phyloP scores from a whole-genome alignment of 2,113 vertebrate genomes.

The Arenaria interpres region DNA sequence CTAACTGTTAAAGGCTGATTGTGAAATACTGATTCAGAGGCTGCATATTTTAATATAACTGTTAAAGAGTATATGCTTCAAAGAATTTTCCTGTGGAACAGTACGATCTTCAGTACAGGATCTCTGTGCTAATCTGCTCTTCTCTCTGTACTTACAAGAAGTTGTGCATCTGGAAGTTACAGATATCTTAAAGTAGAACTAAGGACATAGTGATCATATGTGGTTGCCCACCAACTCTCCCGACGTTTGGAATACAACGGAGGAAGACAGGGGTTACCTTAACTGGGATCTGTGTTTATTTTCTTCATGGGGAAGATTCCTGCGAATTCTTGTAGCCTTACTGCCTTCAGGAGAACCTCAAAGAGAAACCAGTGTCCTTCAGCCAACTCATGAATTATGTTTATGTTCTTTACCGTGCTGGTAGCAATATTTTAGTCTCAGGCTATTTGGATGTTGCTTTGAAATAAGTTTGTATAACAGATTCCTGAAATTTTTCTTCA shows the following conservation, averaged over 20 bases:
- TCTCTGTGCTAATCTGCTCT: background rate
- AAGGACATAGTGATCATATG: background rate
- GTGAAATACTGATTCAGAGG: background rate
- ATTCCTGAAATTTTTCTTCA: background rate
- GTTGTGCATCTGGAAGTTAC: background rate
- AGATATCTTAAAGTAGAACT: background rate
- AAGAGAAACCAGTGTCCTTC: background rate
- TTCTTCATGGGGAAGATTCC: background rate
- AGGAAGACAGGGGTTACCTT: background rate
- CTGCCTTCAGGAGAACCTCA: background rate
- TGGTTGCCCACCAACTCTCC: background rate
- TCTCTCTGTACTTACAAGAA: background rate
- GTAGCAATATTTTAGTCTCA: background rate
- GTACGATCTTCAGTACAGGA: background rate
- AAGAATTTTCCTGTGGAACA: background rate
- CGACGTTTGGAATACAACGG: background rate
- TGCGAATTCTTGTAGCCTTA: background rate
- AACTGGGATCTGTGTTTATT: background rate
- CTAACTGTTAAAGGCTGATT: background rate
- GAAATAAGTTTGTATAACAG: background rate
- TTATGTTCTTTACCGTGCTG: background rate
- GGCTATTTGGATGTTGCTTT: background rate
- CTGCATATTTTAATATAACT: background rate
- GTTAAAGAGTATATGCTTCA: background rate
- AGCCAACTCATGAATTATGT: background rate